Evolutionary conservation across 2,113 vertebrate species (phyloP), one percentile per base, ranked within the genome.

Genomic region (Riparia riparia): DNA sequence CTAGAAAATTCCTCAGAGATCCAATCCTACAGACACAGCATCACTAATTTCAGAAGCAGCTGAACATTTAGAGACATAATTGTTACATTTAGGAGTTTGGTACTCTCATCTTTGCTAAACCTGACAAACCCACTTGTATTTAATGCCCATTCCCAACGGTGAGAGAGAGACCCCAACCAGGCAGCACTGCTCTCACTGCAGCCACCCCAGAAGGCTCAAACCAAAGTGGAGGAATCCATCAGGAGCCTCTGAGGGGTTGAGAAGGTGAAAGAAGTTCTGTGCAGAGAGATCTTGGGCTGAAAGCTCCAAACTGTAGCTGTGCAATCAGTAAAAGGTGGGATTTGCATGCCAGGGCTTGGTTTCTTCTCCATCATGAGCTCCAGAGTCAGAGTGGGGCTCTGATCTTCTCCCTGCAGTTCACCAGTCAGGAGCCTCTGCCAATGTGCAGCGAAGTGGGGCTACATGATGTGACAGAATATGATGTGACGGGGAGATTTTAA

Each of bases 401-500:
- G 92, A 89, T 91, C 63, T 86, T n/a, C 66, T 76, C 81, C 47
- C 84, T 82, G 74, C 71, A 39, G 82, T 22, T 93, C 90, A 90
- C 77, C 82, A 86, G 18, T 32, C 74, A 60, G 82, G 91, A 91
- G 94, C 82, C 58, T 66, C 50, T 58, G 83, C 72, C 42, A 29
- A 6, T 1, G 65, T 53, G 91, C 80, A 91, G 74, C 83, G 90
- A 84, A 80, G 82, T 76, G 79, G 66, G 93, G 74, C 82, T 81
- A 44, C 74, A 86, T 1, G 34, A 96, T 85, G 82, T 94, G 90
- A 86, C 92, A 97, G 97, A 97, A 94, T 56, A 28, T 15, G 93
- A 93, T 88, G 77, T 88, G 80, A 50, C 60, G 92, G 60, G 71
- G 87, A 97, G 80, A 91, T 94, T 95, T 97, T 49, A 86, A 89